These are phyloP conservation scores for Nerophis ophidion DNA, from an alignment of 2,113 vertebrate species.

Conservation along the genomic window DNA sequence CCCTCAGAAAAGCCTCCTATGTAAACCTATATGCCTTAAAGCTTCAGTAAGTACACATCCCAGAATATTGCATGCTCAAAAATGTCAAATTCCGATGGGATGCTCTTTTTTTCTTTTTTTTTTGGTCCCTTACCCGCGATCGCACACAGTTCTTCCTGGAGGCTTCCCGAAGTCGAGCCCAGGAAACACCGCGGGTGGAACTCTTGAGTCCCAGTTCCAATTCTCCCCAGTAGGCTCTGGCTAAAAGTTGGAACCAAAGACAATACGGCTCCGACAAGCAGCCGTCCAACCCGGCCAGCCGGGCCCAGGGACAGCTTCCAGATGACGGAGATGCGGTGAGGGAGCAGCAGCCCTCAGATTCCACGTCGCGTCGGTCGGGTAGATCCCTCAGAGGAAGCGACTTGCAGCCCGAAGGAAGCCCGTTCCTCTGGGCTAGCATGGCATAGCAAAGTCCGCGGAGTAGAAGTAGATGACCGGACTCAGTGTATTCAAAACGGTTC, in stretches of 20 bases:
- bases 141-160: conserved; percentile 59
- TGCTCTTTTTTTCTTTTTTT: conserved; percentile 20
- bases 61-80: not conserved
- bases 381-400: conserved; percentile 48
- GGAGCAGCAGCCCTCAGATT: conserved; percentile 50
- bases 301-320: conserved; percentile 64
- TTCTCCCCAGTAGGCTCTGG: conserved; percentile 67
- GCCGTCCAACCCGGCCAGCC: conserved; percentile 63
- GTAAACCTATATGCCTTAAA: conserved; percentile 44
- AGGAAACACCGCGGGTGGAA: conserved; percentile 51
- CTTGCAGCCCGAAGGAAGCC: conserved; percentile 50
- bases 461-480: conserved; percentile 1
- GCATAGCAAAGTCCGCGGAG: conserved; percentile 50
- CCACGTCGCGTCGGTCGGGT: conserved; percentile 47
- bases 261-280: conserved; percentile 72
- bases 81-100: conserved; percentile 6
- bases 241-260: conserved; percentile 70
- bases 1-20: conserved; percentile 23
- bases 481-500: not conserved
- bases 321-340: conserved; percentile 44
- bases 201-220: conserved; percentile 64
- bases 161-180: conserved; percentile 58
- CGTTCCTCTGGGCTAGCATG: conserved; percentile 69
- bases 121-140: conserved; percentile 54
- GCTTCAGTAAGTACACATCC: not conserved